phyloP scores from a whole-genome alignment of 2,888 invertebrate species.

The Anodontia alba region DNA sequence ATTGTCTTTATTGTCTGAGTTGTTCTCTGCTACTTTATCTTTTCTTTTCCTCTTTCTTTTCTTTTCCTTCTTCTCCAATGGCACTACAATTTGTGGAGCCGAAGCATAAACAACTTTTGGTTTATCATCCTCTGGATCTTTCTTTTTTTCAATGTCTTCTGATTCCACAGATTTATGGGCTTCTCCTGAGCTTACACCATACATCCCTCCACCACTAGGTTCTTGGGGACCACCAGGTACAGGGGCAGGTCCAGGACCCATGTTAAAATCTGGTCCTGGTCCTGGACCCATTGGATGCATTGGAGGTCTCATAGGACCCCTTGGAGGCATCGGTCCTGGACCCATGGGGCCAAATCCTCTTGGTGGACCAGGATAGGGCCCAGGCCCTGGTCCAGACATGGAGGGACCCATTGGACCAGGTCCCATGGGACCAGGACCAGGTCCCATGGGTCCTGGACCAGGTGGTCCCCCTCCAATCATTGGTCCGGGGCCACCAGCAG shows the following conservation, averaged over 20 bases:
- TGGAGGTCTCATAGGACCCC: constrained; percentile 49
- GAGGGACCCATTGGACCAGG: constrained; percentile 30
- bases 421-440: constrained; percentile 30
- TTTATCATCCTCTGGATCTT: constrained; percentile 51
- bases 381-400: constrained; percentile 32
- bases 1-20: neutral
- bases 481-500: neutral
- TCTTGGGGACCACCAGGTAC: constrained; percentile 40
- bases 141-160: constrained; percentile 22
- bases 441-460: constrained; percentile 23
- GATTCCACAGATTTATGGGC: constrained; percentile 36
- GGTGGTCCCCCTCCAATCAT: neutral
- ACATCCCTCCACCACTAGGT: constrained; percentile 46
- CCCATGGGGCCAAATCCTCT: constrained; percentile 43
- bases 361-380: constrained; percentile 37
- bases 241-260: constrained; percentile 24
- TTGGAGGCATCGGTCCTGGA: constrained; percentile 28
- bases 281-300: constrained; percentile 47
- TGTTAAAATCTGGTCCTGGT: constrained; percentile 24
- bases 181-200: constrained; percentile 58
- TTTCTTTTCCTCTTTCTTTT: constrained; percentile 66
- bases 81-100: constrained; percentile 74
- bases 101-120: constrained; percentile 81
- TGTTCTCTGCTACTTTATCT: constrained; percentile 21
- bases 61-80: constrained; percentile 66